Evolutionary conservation across 2,888 invertebrate genomes (phyloP), one percentile per base, ranked within the genome.

Genomic region (Ochropleura leucogaster): DNA sequence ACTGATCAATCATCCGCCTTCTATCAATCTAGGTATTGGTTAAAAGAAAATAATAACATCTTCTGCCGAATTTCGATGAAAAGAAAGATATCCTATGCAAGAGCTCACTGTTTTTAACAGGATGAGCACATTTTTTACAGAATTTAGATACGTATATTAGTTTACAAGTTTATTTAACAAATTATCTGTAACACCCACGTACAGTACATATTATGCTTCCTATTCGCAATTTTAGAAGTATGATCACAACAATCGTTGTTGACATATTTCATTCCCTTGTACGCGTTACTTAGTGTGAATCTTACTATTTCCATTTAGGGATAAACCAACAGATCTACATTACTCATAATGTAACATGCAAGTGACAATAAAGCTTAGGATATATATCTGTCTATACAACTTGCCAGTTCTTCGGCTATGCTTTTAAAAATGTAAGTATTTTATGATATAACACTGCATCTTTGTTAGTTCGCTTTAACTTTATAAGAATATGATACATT

Each of bases 1-100:
- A 73, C 46, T 30, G 44, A 74, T 80, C 55, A 65, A 55, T 79
- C 53, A 79, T 60, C 47, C 55, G 18, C 46, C 42, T 44, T 72
- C 16, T 79, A 47, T 30, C 20, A 53, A 78, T 67, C 16, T 62
- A n/a, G n/a, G n/a, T n/a, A 51, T 46, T 49, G 60, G 47, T 51
- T 51, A 40, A 57, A 51, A 66, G 53, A 49, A 53, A 63, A 63
- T 30, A 20, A 40, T 30, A 62, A 42, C 40, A 68, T 51, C 47
- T 20, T 62, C 30, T n/a, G 44, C 46, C 12, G 20, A 40, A 59
- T 42, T 59, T 59, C 9, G 51, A 59, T 44, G 16, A 47, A 14
- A 20, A 7, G 8, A 68, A 18, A 47, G 1, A 47, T 63, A 20
- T 49, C 3, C 55, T n/a, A 42, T 62, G 14, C 0, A 53, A 65